These are phyloP conservation scores for Polydrusus cervinus DNA, from an alignment of 2,888 invertebrate species.

Conservation along the genomic window DNA sequence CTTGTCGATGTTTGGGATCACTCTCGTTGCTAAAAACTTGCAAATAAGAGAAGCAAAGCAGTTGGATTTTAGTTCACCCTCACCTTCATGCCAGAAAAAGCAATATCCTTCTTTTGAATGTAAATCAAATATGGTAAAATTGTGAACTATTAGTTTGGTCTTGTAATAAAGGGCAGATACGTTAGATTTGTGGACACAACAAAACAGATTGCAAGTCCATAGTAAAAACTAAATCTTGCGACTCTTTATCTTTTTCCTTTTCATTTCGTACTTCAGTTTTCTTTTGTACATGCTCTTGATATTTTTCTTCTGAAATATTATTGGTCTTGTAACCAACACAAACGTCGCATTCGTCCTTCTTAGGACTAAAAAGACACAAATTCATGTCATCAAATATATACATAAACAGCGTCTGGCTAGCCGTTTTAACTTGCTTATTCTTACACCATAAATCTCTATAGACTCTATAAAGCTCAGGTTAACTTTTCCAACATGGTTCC, in stretches of 20 bases:
- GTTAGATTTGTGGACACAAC: slow-evolving; percentile 19
- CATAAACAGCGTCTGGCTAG: too few species aligned
- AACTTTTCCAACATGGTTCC: slow-evolving; percentile 30
- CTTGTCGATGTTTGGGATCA: slow-evolving; percentile 16
- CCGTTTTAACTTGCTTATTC: background rate
- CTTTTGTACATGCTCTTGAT: slow-evolving; percentile 24
- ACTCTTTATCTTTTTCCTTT: slow-evolving; percentile 19
- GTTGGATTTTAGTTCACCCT: slow-evolving; percentile 10
- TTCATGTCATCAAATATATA: too few species aligned
- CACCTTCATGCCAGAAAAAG: slow-evolving; percentile 17
- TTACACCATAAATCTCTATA: slow-evolving; percentile 16
- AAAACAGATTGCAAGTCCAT: slow-evolving; percentile 26
- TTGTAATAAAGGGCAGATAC: slow-evolving; percentile 20
- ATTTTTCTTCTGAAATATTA: slow-evolving; percentile 16
- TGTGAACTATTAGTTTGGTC: slow-evolving; percentile 9
- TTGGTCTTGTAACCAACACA: background rate
- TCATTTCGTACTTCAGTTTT: slow-evolving; percentile 15
- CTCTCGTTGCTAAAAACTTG: slow-evolving; percentile 14
- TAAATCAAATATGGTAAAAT: slow-evolving; percentile 5
- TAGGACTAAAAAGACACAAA: too few species aligned
- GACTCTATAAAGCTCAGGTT: slow-evolving; percentile 31
- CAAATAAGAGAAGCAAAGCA: slow-evolving; percentile 17
- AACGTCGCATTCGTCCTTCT: too few species aligned
- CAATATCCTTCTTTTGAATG: background rate
- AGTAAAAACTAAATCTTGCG: slow-evolving; percentile 18